phyloP scores from a whole-genome alignment of 2,888 invertebrate species.

The Homarus gammarus region DNA sequence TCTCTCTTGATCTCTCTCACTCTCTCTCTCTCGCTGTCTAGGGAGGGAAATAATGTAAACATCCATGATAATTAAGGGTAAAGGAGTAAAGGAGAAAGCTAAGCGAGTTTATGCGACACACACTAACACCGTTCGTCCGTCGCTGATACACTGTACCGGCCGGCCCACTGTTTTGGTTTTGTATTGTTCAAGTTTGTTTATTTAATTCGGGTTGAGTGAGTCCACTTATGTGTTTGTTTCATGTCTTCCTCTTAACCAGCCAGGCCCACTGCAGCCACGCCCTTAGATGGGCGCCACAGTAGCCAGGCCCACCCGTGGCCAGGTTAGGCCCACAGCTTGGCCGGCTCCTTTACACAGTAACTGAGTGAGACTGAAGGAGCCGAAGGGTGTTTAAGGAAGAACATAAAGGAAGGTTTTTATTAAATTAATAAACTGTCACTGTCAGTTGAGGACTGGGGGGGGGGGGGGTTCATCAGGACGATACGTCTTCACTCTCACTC shows the following conservation, averaged over 20 bases:
- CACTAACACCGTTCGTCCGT: too few species aligned
- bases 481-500: neutral
- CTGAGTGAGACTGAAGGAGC: neutral
- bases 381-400: neutral
- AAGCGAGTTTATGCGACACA: neutral
- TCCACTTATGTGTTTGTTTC: too few species aligned
- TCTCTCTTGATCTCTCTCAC: too few species aligned
- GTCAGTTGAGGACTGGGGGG: neutral
- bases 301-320: neutral
- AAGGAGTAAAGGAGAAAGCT: neutral
- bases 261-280: neutral
- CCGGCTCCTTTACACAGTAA: neutral
- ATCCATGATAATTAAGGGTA: neutral
- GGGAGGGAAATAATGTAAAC: neutral
- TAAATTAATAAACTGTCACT: neutral
- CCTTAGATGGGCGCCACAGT: neutral
- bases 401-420: neutral
- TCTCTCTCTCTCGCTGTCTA: neutral
- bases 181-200: too few species aligned
- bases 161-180: too few species aligned
- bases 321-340: neutral
- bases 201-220: too few species aligned
- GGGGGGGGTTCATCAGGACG: constrained; percentile 21
- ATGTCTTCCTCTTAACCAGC: too few species aligned
- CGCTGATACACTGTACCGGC: too few species aligned